phyloP scores from a whole-genome alignment of 2,888 invertebrate species.

The Netelia inedita region DNA sequence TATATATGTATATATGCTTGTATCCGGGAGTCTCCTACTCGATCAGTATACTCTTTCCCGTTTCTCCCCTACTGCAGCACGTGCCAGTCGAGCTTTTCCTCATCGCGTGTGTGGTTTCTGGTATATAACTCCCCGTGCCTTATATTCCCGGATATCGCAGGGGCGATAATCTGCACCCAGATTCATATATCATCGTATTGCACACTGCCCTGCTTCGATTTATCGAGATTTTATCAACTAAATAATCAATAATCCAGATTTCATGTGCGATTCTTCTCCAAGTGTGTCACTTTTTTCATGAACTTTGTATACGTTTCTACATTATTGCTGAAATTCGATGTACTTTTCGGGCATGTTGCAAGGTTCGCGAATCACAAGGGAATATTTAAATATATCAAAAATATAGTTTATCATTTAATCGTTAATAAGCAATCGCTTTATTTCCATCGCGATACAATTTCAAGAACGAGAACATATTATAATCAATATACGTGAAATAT shows the following conservation, averaged over 20 bases:
- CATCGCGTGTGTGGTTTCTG: neutral
- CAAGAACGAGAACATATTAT: too few relatives aligned
- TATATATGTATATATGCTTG: neutral
- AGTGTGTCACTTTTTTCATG: too few relatives aligned
- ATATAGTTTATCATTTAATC: too few relatives aligned
- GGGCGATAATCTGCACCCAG: constrained; percentile 40
- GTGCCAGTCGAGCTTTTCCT: constrained; percentile 39
- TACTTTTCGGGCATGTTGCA: too few relatives aligned
- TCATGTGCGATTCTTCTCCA: neutral
- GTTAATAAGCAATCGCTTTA: too few relatives aligned
- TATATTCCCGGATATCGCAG: constrained; percentile 19
- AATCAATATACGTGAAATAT: too few relatives aligned
- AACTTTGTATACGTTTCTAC: too few relatives aligned
- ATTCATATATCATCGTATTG: constrained; percentile 31
- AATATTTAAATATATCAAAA: too few relatives aligned
- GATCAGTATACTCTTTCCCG: constrained; percentile 15
- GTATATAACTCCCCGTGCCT: neutral
- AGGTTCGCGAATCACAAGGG: too few relatives aligned
- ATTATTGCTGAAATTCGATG: too few relatives aligned
- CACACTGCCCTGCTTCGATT: neutral
- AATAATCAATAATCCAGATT: constrained; percentile 27
- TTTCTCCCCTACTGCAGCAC: constrained; percentile 17
- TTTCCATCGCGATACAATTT: too few relatives aligned
- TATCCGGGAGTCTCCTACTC: constrained; percentile 34
- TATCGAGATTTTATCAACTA: constrained; percentile 26